Evolutionary conservation across 1,140 invertebrate genomes (phyloP).

Genomic region (Bombyx mandarina): DNA sequence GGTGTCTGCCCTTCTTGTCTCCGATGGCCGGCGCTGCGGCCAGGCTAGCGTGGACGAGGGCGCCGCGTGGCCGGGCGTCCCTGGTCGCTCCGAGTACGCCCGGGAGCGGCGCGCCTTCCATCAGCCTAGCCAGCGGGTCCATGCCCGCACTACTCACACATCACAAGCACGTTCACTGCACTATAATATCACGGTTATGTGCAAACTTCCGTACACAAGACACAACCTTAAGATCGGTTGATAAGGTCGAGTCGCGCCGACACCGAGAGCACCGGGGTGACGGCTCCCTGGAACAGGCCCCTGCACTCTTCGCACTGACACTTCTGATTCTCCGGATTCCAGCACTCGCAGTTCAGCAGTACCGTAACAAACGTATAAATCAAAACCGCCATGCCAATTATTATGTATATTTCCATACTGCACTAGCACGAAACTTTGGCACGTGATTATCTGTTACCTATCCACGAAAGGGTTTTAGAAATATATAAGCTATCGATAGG

Average conservation of each 20-base stretch:
- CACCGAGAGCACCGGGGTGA: constrained; percentile 34
- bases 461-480: background rate
- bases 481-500: background rate
- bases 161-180: background rate
- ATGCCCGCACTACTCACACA: constrained; percentile 58
- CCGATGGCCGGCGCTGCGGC: constrained; percentile 79
- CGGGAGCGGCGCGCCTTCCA: constrained; percentile 77
- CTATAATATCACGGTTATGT: background rate
- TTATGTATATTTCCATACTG: constrained; percentile 59
- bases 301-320: constrained; percentile 55
- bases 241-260: constrained; percentile 42
- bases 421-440: constrained; percentile 18
- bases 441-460: constrained; percentile 9
- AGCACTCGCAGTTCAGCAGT: constrained; percentile 46
- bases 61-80: constrained; percentile 74
- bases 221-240: constrained; percentile 13
- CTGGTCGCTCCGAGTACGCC: constrained; percentile 74
- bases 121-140: constrained; percentile 84
- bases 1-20: constrained; percentile 80
- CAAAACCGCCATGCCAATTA: constrained; percentile 50
- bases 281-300: constrained; percentile 22
- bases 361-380: constrained; percentile 46
- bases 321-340: constrained; percentile 35
- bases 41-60: constrained; percentile 82
- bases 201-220: background rate